Evolutionary conservation across 64 coral and sea anemone genomes (phyloP).

Genomic region (Astreopora myriophthalma): DNA sequence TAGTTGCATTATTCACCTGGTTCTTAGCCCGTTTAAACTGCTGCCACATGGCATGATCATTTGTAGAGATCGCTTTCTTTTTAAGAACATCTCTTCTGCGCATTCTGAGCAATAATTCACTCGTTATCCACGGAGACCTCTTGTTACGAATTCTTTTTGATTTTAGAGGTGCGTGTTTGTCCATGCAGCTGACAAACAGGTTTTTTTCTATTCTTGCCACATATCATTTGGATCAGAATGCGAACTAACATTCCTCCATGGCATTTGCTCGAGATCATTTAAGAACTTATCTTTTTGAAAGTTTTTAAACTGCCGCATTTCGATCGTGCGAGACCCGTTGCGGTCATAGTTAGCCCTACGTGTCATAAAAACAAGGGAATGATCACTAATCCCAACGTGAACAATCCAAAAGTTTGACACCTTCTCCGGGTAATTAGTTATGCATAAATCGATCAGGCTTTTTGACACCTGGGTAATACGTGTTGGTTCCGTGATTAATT

Average conservation of each 20-base stretch:
- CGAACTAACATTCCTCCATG: not conserved
- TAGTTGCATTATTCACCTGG: slow-evolving; percentile 47
- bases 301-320: slow-evolving; percentile 6
- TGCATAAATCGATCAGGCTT: too few species aligned
- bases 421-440: too few species aligned
- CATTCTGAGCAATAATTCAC: not conserved
- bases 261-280: not conserved
- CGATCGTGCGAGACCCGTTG: not conserved
- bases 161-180: slow-evolving; percentile 47
- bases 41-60: slow-evolving; percentile 22
- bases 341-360: not conserved
- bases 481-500: too few species aligned
- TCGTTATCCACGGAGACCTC: slow-evolving; percentile 34
- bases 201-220: slow-evolving; percentile 47
- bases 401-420: too few species aligned
- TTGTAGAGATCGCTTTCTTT: not conserved
- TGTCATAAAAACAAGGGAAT: too few species aligned
- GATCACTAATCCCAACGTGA: too few species aligned
- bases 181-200: not conserved
- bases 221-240: slow-evolving; percentile 11
- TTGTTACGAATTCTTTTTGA: slow-evolving; percentile 34
- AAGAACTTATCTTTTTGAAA: slow-evolving; percentile 46
- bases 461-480: too few species aligned
- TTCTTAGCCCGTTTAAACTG: slow-evolving; percentile 52
- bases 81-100: too few species aligned